phyloP scores from a whole-genome alignment of 2,888 invertebrate genomes.

The Eubasilissa splendida region DNA sequence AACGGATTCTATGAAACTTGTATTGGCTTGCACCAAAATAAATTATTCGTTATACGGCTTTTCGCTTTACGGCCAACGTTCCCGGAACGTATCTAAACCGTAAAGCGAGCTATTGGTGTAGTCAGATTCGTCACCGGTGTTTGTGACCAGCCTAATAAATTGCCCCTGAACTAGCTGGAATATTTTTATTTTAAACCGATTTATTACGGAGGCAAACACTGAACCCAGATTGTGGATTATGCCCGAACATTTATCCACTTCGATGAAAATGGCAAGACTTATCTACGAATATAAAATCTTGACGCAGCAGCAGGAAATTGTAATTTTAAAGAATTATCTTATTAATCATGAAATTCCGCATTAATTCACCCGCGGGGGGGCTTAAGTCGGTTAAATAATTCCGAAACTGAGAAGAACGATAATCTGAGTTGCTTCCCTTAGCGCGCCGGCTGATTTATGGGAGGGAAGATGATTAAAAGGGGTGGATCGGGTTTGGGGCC shows the following conservation, averaged over 20 bases:
- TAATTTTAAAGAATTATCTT: conserved; percentile 30
- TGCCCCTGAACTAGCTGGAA: no score
- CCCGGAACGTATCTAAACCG: no score
- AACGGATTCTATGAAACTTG: no score
- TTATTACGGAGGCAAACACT: not conserved
- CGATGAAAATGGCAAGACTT: not conserved
- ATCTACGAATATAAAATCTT: no score
- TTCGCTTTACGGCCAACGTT: no score
- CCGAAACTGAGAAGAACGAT: conserved; percentile 18
- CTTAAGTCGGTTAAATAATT: conserved; percentile 29
- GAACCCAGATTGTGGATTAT: not conserved
- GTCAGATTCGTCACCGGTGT: no score
- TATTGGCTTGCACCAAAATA: no score
- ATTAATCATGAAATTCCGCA: conserved; percentile 29
- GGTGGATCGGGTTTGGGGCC: conserved; percentile 17
- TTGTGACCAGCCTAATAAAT: no score
- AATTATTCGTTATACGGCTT: no score
- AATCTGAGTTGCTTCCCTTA: conserved; percentile 21
- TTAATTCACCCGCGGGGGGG: conserved; percentile 23
- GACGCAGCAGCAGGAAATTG: not conserved
- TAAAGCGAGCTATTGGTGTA: no score
- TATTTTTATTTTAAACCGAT: not conserved
- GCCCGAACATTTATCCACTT: not conserved
- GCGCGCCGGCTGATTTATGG: conserved; percentile 16
- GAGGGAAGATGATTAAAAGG: conserved; percentile 25